Evolutionary conservation across 2,888 invertebrate genomes (phyloP), one percentile per base, ranked within the genome.

Genomic region (Mythimna albipuncta): DNA sequence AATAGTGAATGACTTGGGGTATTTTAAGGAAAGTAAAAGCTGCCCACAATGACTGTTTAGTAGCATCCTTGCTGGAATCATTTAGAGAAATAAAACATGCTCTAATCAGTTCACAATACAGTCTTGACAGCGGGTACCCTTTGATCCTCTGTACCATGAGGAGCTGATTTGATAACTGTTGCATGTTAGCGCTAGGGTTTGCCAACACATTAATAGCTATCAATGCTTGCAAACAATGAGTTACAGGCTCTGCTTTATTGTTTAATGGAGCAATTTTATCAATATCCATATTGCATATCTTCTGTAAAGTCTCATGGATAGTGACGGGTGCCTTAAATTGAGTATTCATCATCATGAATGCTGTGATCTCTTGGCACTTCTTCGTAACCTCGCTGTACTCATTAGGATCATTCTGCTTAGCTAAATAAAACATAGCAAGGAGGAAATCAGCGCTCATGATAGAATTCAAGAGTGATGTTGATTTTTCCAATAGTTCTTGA

Each of bases 1-100:
- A 91, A 81, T 97, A 97, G 72, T 97, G 97, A 62, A 99, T 96
- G 63, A 98, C 97, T 88, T 98, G 97, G 0, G 99, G 98, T 66
- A 99, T 97, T 96, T 99, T 99, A 11, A 99, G 97, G 90, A 99
- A 99, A 0, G 98, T 98, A 90, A 99, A 99, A 13, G 99, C 99
- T 19, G 99, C 98, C 99, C 99, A 99, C 87, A 99, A 97, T 6
- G 99, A 98, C 88, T 99, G 99, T 85, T 98, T 98, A 11, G 98
- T 97, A 2, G 96, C 93, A 61, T 98, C 98, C 84, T 98, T 98
- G 67, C 98, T 97, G 0, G 98, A 98, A 92, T 99, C 98, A 88
- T 98, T 98, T 6, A 99, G 94, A n/a, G 98, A 98, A 89, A 99
- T 97, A 75, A 99, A 97, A 88, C 99, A 98, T 0, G 99, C 98